Conservation (phyloP, 1,140 invertebrate species). For the Maconellicoccus hirsutus region DNA sequence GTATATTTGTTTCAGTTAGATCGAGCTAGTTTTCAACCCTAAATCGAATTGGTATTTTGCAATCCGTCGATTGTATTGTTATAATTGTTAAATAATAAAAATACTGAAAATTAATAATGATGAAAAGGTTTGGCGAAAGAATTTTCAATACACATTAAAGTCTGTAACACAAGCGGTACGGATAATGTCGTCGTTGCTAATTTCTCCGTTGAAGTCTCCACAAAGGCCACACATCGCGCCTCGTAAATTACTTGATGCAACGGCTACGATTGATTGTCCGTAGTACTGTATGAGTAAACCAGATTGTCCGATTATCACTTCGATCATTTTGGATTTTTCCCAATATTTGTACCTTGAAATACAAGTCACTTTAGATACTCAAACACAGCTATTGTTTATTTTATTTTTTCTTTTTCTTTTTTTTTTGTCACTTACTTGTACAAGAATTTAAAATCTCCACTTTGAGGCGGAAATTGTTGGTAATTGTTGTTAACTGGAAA, state of each 20-base stretch:
- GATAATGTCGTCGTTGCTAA: constrained; percentile 28
- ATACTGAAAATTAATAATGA: neutral
- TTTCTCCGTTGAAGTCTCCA: constrained; percentile 33
- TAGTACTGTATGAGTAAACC: constrained; percentile 31
- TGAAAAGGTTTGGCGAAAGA: neutral
- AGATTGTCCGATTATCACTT: constrained; percentile 29
- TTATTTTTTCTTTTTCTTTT: no score
- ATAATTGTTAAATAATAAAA: neutral
- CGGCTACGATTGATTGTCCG: constrained; percentile 30
- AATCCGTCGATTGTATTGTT: no score
- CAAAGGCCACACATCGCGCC: constrained; percentile 32
- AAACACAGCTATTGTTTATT: neutral
- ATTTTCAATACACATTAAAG: neutral
- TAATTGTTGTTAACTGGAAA: neutral
- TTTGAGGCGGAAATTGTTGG: neutral
- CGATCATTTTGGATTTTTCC: constrained; percentile 27
- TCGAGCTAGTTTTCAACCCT: no score
- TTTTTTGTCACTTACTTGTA: neutral
- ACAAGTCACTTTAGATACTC: neutral
- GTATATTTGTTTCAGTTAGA: no score
- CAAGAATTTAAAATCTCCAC: neutral
- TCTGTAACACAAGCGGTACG: constrained; percentile 21
- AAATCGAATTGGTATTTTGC: no score
- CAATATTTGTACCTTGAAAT: constrained; percentile 26
- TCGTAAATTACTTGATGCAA: constrained; percentile 30